Base-by-base conservation (phyloP, 1,140 invertebrate genomes). In the Telenomus remus region DNA sequence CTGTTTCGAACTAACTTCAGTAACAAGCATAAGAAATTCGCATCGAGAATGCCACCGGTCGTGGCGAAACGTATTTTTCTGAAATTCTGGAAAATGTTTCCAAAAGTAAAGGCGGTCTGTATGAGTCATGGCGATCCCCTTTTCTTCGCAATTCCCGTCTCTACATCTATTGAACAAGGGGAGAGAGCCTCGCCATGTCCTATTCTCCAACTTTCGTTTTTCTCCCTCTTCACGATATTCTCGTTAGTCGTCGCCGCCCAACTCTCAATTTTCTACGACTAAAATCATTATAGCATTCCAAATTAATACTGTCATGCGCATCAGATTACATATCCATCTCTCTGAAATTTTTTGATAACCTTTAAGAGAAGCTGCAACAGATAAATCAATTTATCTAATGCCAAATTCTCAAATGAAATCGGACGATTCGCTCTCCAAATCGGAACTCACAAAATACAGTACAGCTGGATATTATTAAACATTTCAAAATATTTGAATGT, bases 71-170 rank as follows among this genome's bases (percentile, higher is more conserved):
- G 43, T 69, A 69, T 82, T 75, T 78, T 80, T 78, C 68, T 66
- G 76, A 80, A 79, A 83, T 86, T 86, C 81, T 82, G 64, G 79
- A 84, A 85, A 84, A 84, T 81, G 84, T 84, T 82, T 82, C 82
- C 79, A 82, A 85, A 87, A 84, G 69, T 68, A 72, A 79, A 84
- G 81, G 82, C 71, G 79, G 66, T 72, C 56, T 54, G 50, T 66
- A 83, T 88, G 87, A 88, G 79, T 88, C 86, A 88, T 82, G 81
- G 76, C 79, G 79, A 82, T 81, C 80, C 84, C 81, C 80, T 85
- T 80, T 83, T 83, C 81, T 76, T 76, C 78, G 79, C 79, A 76
- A 80, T 80, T 82, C 79, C 80, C 78, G 75, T 75, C 79, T 69
- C 76, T 79, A 78, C 79, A 78, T 78, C 81, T 79, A 79, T 80